Evolutionary conservation across 2,113 vertebrate species (phyloP).

Genomic region (Gallinago undulata): DNA sequence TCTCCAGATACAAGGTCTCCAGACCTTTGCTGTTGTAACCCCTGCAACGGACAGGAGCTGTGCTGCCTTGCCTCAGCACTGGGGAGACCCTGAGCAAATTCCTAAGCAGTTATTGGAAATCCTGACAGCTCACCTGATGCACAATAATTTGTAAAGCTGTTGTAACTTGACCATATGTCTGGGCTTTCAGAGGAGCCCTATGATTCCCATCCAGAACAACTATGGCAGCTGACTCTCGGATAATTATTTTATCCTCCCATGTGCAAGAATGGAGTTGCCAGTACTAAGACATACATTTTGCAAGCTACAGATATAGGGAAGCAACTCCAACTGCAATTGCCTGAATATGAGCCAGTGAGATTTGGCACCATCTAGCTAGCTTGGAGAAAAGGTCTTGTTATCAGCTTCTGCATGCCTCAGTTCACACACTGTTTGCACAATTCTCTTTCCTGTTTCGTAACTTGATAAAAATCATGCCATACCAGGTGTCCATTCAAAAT

Average conservation of each 20-base stretch:
- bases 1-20: neutral
- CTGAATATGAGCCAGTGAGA: neutral
- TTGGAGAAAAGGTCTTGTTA: conserved; percentile 23
- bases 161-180: neutral
- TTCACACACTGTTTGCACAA: neutral
- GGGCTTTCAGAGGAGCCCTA: neutral
- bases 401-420: neutral
- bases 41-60: neutral
- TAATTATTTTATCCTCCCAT: neutral
- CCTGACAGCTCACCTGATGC: neutral
- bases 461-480: neutral
- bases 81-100: neutral
- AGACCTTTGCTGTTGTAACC: neutral
- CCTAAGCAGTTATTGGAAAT: neutral
- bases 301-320: neutral
- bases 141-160: neutral
- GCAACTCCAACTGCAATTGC: neutral
- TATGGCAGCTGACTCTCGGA: neutral
- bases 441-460: neutral
- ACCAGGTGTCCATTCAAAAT: neutral
- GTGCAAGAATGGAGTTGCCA: neutral
- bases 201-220: neutral
- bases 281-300: neutral
- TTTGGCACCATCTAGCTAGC: neutral
- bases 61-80: neutral